phyloP scores from a whole-genome alignment of 35 echinoderm and acorn worm species.

The Apostichopus japonicus region DNA sequence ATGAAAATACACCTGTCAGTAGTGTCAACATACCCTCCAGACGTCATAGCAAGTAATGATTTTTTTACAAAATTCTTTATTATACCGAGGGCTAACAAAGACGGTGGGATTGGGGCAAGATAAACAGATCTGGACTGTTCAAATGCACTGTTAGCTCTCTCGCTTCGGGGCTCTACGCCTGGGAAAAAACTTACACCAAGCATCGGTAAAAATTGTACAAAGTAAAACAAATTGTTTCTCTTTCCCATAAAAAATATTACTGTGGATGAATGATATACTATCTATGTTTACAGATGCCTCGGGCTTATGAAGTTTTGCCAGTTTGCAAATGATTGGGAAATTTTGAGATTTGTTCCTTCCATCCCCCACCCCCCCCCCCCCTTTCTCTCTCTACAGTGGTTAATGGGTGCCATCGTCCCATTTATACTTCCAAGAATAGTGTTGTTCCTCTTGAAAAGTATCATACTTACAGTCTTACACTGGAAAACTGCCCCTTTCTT shows the following conservation, averaged over 20 bases:
- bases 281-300: slow-evolving; percentile 23
- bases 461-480: too few relatives aligned
- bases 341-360: background rate
- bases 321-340: background rate
- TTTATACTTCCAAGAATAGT: background rate
- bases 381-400: background rate
- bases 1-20: slow-evolving; percentile 31
- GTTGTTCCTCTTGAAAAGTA: too few relatives aligned
- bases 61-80: background rate
- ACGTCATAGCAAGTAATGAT: slow-evolving; percentile 9
- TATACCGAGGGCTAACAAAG: background rate
- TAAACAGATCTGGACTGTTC: slow-evolving; percentile 15
- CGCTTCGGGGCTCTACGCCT: slow-evolving; percentile 8
- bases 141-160: slow-evolving; percentile 9
- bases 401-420: background rate
- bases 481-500: background rate
- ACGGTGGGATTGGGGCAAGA: background rate
- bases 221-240: slow-evolving; percentile 48
- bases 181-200: slow-evolving; percentile 29
- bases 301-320: background rate
- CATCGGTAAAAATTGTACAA: slow-evolving; percentile 4
- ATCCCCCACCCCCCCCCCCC: too few relatives aligned
- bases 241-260: slow-evolving; percentile 23
- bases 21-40: slow-evolving; percentile 39
- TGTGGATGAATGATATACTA: slow-evolving; percentile 28